Evolutionary conservation across 2,888 invertebrate genomes (phyloP), one percentile per base, ranked within the genome.

Genomic region (Eugnorisma glareosa): DNA sequence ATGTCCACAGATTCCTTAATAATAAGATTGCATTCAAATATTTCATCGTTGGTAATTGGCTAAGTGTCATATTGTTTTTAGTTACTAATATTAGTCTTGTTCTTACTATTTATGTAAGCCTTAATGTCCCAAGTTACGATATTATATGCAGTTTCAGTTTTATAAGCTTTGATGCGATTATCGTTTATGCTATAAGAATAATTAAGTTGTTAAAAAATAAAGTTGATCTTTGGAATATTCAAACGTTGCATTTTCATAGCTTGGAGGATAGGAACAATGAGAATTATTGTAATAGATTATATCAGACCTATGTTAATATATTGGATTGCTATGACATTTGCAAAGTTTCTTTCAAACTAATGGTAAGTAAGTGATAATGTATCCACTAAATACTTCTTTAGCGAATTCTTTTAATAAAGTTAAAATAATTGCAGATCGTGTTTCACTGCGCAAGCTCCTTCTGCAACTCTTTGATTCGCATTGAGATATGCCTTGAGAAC

Each of bases 191-290:
- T 1, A 61, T 57, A 0, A 67, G 78, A 28, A 59, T 81, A 6
- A 77, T 77, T 15, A 61, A 48, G 0, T 5, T 79, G 15, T 66
- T 84, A 24, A 74, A 67, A 68, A 24, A 75, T 70, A 81, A 81
- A 61, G 35, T 78, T 8, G n/a, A 59, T 35, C n/a, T 81, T n/a
- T 85, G 84, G 82, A 82, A 76, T 64, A 57, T 21, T 73, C 28
- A 63, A 59, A 51, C 35, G 18, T 18, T 66, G 6, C 10, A 64
- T n/a, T 64, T 37, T 5, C 21, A 15, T 43, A 28, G n/a, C 7
- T 66, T 59, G 2, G 21, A 13, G 0, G n/a, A 21, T 24, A 64
- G 37, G 4, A 24, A 35, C 0, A 15, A n/a, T 2, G 28, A 63
- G 5, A 15, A 35, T 18, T 35, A 72, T 51, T 75, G 43, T 11